Percentiles rank a stretch among this genome's conserved stretches.
Conservation (phyloP, 2,113 vertebrate species). For the Alouatta palliata region DNA sequence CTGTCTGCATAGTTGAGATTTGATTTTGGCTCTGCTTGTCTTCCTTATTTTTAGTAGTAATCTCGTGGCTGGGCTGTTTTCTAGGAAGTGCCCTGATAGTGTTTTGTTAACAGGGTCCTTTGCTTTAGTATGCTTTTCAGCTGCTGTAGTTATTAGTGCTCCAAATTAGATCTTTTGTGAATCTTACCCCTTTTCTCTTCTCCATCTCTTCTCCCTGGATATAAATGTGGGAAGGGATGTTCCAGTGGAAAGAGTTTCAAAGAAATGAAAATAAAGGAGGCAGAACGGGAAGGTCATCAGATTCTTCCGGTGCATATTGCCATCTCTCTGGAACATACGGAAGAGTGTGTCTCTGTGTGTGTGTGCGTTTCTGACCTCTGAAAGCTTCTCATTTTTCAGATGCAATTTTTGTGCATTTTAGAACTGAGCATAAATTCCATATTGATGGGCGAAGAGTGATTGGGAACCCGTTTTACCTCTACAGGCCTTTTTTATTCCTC, state of each 20-base stretch:
- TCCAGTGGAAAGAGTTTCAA: constrained; percentile 39
- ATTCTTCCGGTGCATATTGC: neutral
- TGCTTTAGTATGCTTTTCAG: constrained; percentile 68
- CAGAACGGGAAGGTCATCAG: neutral
- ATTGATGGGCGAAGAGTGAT: neutral
- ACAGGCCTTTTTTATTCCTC: neutral
- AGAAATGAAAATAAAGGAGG: constrained; percentile 56
- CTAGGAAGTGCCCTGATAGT: constrained; percentile 49
- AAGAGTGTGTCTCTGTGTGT: neutral
- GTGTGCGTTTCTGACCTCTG: neutral
- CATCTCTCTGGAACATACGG: neutral
- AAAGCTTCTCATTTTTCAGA: neutral
- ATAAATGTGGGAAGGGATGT: neutral
- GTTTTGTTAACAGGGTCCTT: constrained; percentile 60
- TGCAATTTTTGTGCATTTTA: constrained; percentile 30
- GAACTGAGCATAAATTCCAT: neutral
- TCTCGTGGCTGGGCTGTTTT: constrained; percentile 64
- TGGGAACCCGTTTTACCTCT: neutral
- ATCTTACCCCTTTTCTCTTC: constrained; percentile 60
- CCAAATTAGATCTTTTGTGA: constrained; percentile 80
- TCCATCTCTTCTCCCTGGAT: constrained; percentile 52
- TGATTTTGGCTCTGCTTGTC: constrained; percentile 74
- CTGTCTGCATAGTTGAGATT: constrained; percentile 67
- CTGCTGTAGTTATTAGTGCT: constrained; percentile 71
- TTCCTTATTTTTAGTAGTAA: constrained; percentile 62